Evolutionary conservation across 1,140 invertebrate species (phyloP).

Genomic region (Bradysia coprophila): DNA sequence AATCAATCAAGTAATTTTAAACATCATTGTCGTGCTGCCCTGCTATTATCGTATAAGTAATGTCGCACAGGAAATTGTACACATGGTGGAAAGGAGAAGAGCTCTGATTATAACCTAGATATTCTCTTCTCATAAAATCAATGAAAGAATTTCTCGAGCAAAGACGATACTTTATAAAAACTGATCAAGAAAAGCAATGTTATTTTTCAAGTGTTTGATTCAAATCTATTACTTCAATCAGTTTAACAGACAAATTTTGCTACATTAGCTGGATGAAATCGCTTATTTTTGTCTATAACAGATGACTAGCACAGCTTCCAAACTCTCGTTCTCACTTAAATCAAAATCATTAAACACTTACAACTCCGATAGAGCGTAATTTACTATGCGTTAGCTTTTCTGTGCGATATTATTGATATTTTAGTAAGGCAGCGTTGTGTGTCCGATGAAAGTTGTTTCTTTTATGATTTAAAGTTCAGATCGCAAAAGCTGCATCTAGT

Average conservation of each 20-base stretch:
- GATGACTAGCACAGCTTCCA: too few relatives aligned
- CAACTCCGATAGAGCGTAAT: background rate
- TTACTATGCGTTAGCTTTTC: background rate
- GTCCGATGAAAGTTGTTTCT: background rate
- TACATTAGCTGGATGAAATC: too few relatives aligned
- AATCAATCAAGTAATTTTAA: background rate
- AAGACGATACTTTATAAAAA: background rate
- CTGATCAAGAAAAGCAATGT: too few relatives aligned
- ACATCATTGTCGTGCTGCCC: background rate
- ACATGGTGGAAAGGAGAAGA: too few relatives aligned
- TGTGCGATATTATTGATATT: background rate
- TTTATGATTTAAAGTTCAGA: slow-evolving; percentile 9
- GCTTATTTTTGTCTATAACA: too few relatives aligned
- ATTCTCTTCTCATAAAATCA: background rate
- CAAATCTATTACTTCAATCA: too few relatives aligned
- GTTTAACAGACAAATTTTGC: too few relatives aligned
- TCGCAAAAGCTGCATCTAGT: slow-evolving; percentile 7
- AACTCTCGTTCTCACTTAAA: background rate
- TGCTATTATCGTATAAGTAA: too few relatives aligned
- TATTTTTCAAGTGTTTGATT: too few relatives aligned
- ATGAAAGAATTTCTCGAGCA: background rate
- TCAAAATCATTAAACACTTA: background rate
- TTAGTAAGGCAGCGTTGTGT: background rate
- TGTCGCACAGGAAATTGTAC: too few relatives aligned
- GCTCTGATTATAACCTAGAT: background rate